phyloP scores from a whole-genome alignment of 2,888 invertebrate species.

The Gryllus longicercus region DNA sequence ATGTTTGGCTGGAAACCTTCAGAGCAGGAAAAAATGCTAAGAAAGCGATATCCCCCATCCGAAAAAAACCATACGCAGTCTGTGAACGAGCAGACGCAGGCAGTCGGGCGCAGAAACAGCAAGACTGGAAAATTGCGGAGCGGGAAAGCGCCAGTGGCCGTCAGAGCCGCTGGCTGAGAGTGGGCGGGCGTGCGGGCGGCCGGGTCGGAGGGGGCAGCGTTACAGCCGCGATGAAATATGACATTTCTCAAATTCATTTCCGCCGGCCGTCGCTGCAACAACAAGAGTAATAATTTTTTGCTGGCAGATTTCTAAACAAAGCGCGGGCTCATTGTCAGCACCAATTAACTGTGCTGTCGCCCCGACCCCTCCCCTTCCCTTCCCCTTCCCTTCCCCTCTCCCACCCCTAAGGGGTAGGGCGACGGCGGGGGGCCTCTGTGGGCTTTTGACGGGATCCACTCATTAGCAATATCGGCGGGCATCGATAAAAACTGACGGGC shows the following conservation, averaged over 20 bases:
- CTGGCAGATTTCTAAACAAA: conserved; percentile 17
- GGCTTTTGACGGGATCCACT: neutral
- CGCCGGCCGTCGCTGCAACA: neutral
- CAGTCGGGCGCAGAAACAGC: no score
- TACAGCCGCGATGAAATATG: neutral
- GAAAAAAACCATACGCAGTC: no score
- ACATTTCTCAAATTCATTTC: conserved; percentile 17
- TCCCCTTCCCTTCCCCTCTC: neutral
- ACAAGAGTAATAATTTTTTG: conserved; percentile 17
- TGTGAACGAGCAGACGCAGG: no score
- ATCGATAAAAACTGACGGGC: conserved; percentile 10
- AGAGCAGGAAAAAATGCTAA: no score
- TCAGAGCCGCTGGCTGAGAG: no score
- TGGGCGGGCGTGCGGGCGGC: no score
- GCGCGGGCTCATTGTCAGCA: conserved; percentile 17
- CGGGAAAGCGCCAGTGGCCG: no score
- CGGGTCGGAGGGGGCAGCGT: no score
- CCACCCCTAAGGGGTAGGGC: neutral
- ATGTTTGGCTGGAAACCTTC: no score
- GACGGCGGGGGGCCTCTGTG: neutral
- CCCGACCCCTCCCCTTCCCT: neutral
- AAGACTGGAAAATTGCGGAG: no score
- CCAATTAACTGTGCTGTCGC: conserved; percentile 17
- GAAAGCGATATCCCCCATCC: no score
- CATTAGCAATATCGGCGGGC: conserved; percentile 17